Conservation (phyloP, 92 coral and sea anemone species). For the Umimayanthus kanabou region DNA sequence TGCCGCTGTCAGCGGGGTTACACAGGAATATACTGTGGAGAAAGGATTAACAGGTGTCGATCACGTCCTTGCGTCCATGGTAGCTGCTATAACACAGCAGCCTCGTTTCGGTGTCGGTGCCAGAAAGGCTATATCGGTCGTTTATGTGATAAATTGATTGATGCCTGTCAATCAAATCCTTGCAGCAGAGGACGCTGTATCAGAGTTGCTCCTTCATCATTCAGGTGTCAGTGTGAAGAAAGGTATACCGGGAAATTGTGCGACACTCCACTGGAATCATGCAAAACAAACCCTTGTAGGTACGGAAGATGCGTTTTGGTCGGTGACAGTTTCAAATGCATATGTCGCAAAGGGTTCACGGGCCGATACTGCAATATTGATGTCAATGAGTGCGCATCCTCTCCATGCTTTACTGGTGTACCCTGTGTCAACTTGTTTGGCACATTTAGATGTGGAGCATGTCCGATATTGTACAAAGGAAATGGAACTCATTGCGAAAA, state of each 20-base stretch:
- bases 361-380: conserved; percentile 50
- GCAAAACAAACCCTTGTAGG: conserved; percentile 61
- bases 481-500: conserved; percentile 69
- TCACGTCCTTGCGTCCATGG: conserved; percentile 79
- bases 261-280: conserved; percentile 45
- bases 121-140: conserved; percentile 68
- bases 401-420: conserved; percentile 57
- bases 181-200: conserved; percentile 71
- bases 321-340: conserved; percentile 50
- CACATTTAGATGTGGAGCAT: conserved; percentile 72
- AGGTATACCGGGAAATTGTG: conserved; percentile 70
- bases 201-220: conserved; percentile 30
- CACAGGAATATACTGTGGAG: conserved; percentile 75
- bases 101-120: conserved; percentile 72
- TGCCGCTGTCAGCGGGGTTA: conserved; percentile 74
- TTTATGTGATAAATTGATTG: conserved; percentile 54
- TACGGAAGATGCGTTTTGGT: conserved; percentile 59
- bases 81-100: conserved; percentile 56
- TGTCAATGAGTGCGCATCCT: conserved; percentile 42
- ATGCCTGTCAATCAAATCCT: conserved; percentile 75
- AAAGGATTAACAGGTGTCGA: conserved; percentile 64
- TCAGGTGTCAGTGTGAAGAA: conserved; percentile 60
- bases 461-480: conserved; percentile 79
- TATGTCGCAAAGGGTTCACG: conserved; percentile 66
- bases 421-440: conserved; percentile 55